Evolutionary conservation across 2,113 vertebrate genomes (phyloP), one percentile per base, ranked within the genome.

Genomic region (Tenebrosternarchus preto): DNA sequence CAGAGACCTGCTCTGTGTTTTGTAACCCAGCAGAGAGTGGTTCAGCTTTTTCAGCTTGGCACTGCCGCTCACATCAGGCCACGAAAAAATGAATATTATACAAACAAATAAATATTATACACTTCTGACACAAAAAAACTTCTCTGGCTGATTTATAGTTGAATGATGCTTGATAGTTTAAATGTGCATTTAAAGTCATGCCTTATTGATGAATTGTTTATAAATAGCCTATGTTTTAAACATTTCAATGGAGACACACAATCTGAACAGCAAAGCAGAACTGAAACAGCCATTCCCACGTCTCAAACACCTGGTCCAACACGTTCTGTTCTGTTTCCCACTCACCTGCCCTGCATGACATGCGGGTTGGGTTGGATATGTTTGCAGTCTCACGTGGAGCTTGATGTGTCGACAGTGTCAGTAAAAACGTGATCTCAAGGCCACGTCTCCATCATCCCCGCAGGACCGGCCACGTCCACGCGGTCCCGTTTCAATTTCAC

Each of bases 381-480:
- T 71, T 63, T 81, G 46, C 55, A 67, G 61, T 53, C 57, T 50
- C 36, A 60, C 53, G n/a, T 39, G 70, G 43, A 27, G 5, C 61
- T 81, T 81, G 43, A 70, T 63, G 73, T 53, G 43, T 81, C 77
- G 70, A 33, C 70, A 43, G 64, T 61, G 56, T 69, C 55, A 43
- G 12, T 71, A 57, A 78, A 84, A 84, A 31, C 60, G 22, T 75
- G 81, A 84, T 84, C 75, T 78, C 25, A n/a, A 29, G 67, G 75
- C 31, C 60, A 31, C 73, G 71, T 67, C 61, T 67, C 53, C 70
- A 50, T 77, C 55, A 50, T 73, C 39, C 71, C 24, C 67, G 39
- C 68, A 64, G 53, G 57, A 15, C 59, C 68, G 60, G 43, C 69
- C 61, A 25, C 57, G 50, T 80, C 46, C 55, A 69, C 74, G 69